phyloP scores from a whole-genome alignment of 2,888 invertebrate species.

The Mimumesa dahlbomi region DNA sequence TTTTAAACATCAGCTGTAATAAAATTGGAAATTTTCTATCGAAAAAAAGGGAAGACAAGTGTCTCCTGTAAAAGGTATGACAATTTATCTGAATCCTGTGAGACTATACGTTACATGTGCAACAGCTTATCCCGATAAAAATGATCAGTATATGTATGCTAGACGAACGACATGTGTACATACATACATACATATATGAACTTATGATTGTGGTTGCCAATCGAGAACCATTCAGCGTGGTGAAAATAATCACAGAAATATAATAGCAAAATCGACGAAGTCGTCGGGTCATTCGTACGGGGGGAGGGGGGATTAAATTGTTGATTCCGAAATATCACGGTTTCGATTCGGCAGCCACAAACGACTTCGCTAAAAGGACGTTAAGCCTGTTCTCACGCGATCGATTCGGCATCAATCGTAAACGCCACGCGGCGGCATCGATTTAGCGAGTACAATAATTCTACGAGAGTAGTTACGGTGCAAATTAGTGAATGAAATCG shows the following conservation, averaged over 20 bases:
- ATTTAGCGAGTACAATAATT: not conserved
- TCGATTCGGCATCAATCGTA: not conserved
- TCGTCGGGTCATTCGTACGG: not conserved
- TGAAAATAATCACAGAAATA: too few relatives aligned
- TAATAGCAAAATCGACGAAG: not conserved
- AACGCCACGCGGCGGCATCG: not conserved
- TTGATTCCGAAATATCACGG: not conserved
- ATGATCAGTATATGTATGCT: too few relatives aligned
- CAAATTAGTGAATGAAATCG: conserved; percentile 18
- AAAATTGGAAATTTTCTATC: too few relatives aligned
- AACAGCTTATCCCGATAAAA: not conserved
- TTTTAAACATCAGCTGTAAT: too few relatives aligned
- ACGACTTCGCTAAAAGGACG: conserved; percentile 4
- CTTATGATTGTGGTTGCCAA: too few relatives aligned
- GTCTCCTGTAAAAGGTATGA: too few relatives aligned
- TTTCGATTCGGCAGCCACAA: conserved; percentile 12
- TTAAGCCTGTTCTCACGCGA: not conserved
- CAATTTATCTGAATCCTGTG: too few relatives aligned
- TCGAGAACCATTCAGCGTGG: too few relatives aligned
- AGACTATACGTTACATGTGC: too few relatives aligned
- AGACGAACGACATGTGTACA: not conserved
- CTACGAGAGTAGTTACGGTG: conserved; percentile 19
- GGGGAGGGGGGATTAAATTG: not conserved
- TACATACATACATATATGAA: too few relatives aligned
- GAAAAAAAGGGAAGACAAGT: too few relatives aligned